Conservation (phyloP, 1,140 invertebrate species). For the Apis dorsata region DNA sequence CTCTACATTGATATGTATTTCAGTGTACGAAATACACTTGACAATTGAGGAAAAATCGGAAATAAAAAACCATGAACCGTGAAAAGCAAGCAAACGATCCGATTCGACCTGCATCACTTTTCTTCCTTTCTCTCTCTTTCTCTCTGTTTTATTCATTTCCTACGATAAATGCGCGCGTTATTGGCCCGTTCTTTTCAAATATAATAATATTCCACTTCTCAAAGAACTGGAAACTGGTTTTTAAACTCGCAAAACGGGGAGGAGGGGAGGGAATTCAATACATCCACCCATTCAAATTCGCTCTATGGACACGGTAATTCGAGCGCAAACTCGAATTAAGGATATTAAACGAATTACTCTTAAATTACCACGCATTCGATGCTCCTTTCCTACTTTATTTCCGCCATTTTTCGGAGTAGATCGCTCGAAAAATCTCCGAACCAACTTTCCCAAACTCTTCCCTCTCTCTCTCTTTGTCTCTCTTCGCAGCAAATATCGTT, state of each 20-base stretch:
- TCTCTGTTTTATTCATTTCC: too few relatives aligned
- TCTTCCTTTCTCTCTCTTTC: not conserved
- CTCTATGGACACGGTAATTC: not conserved
- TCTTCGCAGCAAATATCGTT: constrained; percentile 43
- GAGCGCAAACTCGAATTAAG: not conserved
- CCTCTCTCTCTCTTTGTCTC: constrained; percentile 35
- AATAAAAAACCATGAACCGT: not conserved
- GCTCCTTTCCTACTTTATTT: not conserved
- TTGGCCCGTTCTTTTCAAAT: too few relatives aligned
- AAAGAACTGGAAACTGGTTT: too few relatives aligned
- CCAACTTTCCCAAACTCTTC: constrained; percentile 24
- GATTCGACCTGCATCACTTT: not conserved
- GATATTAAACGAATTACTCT: constrained; percentile 27
- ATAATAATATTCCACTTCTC: too few relatives aligned
- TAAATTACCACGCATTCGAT: not conserved
- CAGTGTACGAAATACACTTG: too few relatives aligned
- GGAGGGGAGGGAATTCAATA: too few relatives aligned
- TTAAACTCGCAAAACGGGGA: too few relatives aligned
- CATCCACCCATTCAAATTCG: too few relatives aligned
- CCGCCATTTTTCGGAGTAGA: not conserved
- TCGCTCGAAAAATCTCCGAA: not conserved
- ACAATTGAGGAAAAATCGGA: too few relatives aligned
- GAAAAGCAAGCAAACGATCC: not conserved
- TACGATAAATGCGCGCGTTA: not conserved
- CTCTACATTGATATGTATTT: too few relatives aligned